These are phyloP conservation scores for Mystacornis crossleyi DNA, from an alignment of 2,113 vertebrate genomes.

Conservation along the genomic window DNA sequence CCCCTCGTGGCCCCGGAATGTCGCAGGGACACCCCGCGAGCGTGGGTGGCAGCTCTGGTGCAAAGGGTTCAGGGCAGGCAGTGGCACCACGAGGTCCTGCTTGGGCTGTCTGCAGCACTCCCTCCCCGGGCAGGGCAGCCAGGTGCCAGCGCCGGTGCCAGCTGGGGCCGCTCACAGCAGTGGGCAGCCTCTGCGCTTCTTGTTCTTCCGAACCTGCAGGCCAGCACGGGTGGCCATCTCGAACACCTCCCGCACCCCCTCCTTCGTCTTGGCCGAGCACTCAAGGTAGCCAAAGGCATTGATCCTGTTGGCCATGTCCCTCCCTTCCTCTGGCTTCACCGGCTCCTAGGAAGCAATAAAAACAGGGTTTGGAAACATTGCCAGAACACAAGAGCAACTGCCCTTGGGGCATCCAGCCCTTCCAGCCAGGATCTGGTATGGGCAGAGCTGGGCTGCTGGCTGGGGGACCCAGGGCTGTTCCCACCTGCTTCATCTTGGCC, in stretches of 20 bases:
- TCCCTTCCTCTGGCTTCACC: conserved; percentile 91
- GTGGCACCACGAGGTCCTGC: not conserved
- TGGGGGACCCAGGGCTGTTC: not conserved
- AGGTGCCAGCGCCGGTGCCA: not conserved
- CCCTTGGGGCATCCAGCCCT: not conserved
- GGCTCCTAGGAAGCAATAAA: conserved; percentile 82
- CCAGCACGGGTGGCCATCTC: conserved; percentile 97
- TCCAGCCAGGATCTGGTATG: fast-evolving
- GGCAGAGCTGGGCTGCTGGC: not conserved
- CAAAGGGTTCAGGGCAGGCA: not conserved
- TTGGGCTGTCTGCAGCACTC: not conserved
- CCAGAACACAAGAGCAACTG: not conserved
- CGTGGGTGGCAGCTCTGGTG: not conserved
- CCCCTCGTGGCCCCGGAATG: not conserved
- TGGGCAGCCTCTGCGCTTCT: conserved; percentile 86
- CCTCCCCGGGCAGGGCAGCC: not conserved
- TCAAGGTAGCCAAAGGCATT: conserved; percentile 96
- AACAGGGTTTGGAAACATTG: not conserved
- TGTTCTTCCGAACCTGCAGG: conserved; percentile 94
- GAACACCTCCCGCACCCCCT: conserved; percentile 95
- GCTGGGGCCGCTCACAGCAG: conserved; percentile 79
- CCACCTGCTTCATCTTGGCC: conserved; percentile 97
- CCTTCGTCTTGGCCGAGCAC: conserved; percentile 98
- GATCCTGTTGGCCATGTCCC: conserved; percentile 97
- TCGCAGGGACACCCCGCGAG: fast-evolving